These are phyloP conservation scores for Ptychoptera albimana DNA, from an alignment of 2,888 invertebrate genomes.

Conservation along the genomic window DNA sequence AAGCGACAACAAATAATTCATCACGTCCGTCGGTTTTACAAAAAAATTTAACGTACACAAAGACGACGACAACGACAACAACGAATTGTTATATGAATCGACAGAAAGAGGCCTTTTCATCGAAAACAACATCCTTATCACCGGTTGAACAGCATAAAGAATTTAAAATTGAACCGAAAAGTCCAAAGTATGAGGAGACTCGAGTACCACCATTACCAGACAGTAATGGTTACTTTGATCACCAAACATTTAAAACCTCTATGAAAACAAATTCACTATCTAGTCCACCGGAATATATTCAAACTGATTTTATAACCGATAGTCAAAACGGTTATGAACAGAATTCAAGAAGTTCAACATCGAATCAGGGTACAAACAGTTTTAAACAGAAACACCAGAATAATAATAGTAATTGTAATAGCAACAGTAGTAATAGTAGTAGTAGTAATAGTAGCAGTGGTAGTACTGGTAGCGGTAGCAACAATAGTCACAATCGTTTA, in stretches of 20 bases:
- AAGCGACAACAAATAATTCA: not conserved
- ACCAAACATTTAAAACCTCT: not conserved
- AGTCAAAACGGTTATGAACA: not conserved
- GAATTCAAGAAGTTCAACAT: too few species aligned
- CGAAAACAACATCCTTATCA: constrained; percentile 2
- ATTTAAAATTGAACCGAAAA: constrained; percentile 10
- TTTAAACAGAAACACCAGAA: too few species aligned
- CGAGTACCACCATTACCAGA: constrained; percentile 15
- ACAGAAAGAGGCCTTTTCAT: not conserved
- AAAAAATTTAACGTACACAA: not conserved
- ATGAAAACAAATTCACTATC: not conserved
- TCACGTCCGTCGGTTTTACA: constrained; percentile 2
- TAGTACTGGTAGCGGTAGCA: too few species aligned
- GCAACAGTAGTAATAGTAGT: too few species aligned
- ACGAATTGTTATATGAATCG: not conserved
- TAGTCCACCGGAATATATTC: constrained; percentile 6
- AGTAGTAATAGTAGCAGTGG: too few species aligned
- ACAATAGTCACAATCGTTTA: too few species aligned
- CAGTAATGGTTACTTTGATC: constrained; percentile 14
- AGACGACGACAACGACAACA: not conserved
- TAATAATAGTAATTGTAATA: too few species aligned
- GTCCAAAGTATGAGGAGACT: constrained; percentile 11
- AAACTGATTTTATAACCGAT: not conserved
- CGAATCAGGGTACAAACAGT: too few species aligned
- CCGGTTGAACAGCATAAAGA: constrained; percentile 1